Evolutionary conservation across 2,797 vertebrate genomes (phyloP).

Genomic region (Eremophila alpestris): DNA sequence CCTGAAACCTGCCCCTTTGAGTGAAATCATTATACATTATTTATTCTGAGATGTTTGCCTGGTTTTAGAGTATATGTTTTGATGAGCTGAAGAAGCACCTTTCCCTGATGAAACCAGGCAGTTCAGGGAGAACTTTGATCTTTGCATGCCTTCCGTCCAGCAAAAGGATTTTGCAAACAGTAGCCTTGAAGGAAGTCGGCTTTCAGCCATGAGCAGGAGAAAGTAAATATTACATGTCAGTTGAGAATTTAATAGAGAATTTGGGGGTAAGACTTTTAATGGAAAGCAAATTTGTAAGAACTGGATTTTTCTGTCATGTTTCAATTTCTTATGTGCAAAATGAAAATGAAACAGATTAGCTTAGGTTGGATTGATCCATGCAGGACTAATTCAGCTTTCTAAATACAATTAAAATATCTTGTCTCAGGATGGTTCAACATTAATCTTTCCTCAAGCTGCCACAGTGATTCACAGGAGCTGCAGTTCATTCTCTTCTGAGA

Average conservation of each 20-base stretch:
- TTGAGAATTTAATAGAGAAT: slow-evolving; percentile 24
- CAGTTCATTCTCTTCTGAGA: slow-evolving; percentile 3
- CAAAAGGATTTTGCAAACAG: slow-evolving; percentile 12
- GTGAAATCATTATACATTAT: not conserved
- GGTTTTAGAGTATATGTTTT: not conserved
- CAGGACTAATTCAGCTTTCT: slow-evolving; percentile 44
- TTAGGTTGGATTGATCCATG: slow-evolving; percentile 12
- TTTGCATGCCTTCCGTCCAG: not conserved
- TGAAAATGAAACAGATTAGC: slow-evolving; percentile 5
- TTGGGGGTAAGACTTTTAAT: not conserved
- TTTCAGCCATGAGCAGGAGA: not conserved
- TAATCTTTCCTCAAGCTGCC: slow-evolving; percentile 41
- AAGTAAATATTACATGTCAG: not conserved
- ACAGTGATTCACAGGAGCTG: not conserved
- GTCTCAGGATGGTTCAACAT: slow-evolving; percentile 29
- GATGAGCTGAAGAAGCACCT: not conserved
- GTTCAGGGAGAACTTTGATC: slow-evolving; percentile 34
- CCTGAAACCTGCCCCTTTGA: not conserved
- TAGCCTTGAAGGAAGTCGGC: slow-evolving; percentile 17
- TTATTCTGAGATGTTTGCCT: slow-evolving; percentile 18
- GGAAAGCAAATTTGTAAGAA: slow-evolving; percentile 10
- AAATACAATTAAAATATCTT: slow-evolving; percentile 56
- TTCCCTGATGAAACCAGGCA: not conserved
- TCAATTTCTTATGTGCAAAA: not conserved
- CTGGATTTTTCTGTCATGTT: not conserved